Percentiles rank a stretch among this genome's conserved stretches.
These are phyloP conservation scores for Archegozetes longisetosus DNA, from an alignment of 1,140 invertebrate species.

Conservation along the genomic window DNA sequence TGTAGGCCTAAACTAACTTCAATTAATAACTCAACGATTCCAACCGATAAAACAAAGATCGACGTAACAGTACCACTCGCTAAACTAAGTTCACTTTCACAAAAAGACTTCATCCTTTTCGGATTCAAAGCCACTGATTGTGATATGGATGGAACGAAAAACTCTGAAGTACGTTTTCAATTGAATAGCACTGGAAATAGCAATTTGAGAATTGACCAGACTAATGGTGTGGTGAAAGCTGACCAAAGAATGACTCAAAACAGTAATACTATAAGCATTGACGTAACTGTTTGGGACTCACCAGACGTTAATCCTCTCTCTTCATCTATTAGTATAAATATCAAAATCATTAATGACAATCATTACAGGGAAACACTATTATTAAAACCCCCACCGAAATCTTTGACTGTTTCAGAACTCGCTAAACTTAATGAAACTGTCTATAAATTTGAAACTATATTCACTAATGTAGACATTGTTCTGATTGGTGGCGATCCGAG, in stretches of 20 bases:
- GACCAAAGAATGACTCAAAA: too few species aligned
- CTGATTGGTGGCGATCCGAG: slow-evolving; percentile 26
- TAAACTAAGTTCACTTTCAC: not conserved
- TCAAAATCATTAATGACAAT: not conserved
- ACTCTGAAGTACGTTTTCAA: too few species aligned
- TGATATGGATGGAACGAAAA: not conserved
- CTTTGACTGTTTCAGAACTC: slow-evolving; percentile 3
- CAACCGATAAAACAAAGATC: not conserved
- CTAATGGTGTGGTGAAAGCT: too few species aligned
- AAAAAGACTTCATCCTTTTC: not conserved
- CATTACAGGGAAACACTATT: not conserved
- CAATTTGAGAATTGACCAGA: too few species aligned
- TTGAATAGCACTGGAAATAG: too few species aligned
- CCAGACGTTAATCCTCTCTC: too few species aligned
- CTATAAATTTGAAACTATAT: slow-evolving; percentile 2
- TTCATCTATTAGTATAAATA: too few species aligned
- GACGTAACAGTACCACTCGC: not conserved
- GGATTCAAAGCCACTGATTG: not conserved
- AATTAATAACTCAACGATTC: not conserved
- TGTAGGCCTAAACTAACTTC: slow-evolving; percentile 57
- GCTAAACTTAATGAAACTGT: not conserved
- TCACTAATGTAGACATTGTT: slow-evolving; percentile 19
- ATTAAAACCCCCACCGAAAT: too few species aligned
- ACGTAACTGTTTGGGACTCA: too few species aligned
- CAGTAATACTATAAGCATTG: too few species aligned